These are phyloP conservation scores for Anoura caudifer DNA, from an alignment of 2,113 vertebrate genomes.

Conservation along the genomic window DNA sequence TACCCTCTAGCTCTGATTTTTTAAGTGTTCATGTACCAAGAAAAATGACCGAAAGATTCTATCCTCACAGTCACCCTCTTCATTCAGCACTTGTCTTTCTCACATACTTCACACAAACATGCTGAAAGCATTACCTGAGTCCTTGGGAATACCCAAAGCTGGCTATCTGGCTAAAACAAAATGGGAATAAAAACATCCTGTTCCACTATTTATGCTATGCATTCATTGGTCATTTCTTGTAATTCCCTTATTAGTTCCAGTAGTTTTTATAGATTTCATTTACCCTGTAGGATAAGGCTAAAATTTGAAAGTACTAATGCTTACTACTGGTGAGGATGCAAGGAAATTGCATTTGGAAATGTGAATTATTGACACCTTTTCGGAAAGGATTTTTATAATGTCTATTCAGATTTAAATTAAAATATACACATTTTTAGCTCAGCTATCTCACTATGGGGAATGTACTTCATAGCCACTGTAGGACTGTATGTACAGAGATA, in stretches of 20 bases:
- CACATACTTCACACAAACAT: background rate
- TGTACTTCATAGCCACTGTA: background rate
- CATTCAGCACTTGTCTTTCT: background rate
- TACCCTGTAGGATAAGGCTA: background rate
- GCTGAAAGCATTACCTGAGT: background rate
- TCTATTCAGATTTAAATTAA: slow-evolving; percentile 3
- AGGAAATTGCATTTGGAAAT: background rate
- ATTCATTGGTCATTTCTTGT: too few species aligned
- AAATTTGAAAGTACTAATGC: background rate
- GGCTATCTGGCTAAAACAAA: background rate
- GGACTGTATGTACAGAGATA: background rate
- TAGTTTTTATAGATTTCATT: background rate
- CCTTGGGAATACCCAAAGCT: background rate
- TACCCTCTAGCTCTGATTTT: background rate
- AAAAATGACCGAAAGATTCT: background rate
- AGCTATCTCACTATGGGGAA: background rate
- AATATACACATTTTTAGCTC: background rate
- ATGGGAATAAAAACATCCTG: background rate
- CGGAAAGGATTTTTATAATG: background rate
- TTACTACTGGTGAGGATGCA: background rate
- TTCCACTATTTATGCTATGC: too few species aligned
- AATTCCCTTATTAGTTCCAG: background rate
- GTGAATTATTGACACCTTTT: background rate
- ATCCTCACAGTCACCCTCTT: background rate
- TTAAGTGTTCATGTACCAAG: background rate